These are phyloP conservation scores for Phengaris alcon DNA, from an alignment of 2,888 invertebrate genomes.

Conservation along the genomic window DNA sequence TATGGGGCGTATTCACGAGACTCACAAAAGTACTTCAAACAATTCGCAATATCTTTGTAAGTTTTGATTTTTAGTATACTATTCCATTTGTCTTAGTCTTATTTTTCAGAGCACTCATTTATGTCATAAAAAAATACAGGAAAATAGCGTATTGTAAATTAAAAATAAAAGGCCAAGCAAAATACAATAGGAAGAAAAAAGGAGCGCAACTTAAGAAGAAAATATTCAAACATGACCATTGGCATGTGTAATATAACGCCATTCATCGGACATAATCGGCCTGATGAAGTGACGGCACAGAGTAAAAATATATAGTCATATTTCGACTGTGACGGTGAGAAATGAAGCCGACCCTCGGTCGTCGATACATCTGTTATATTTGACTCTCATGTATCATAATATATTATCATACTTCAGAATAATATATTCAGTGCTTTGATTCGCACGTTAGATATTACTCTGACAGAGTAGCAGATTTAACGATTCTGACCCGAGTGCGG, in stretches of 20 bases:
- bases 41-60: too few species aligned
- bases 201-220: not conserved
- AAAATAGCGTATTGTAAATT: too few species aligned
- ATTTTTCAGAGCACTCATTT: too few species aligned
- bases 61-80: too few species aligned
- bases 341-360: not conserved
- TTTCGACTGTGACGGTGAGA: not conserved
- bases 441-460: not conserved
- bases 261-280: conserved; percentile 4
- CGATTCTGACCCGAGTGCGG: too few species aligned
- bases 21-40: too few species aligned
- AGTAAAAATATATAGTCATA: too few species aligned
- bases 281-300: not conserved
- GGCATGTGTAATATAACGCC: not conserved
- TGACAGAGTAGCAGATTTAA: too few species aligned
- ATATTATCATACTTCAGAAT: not conserved
- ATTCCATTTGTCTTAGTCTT: too few species aligned
- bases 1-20: too few species aligned
- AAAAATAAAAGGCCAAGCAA: not conserved
- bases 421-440: not conserved
- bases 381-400: conserved; percentile 5
- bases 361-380: conserved; percentile 1
- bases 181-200: not conserved
- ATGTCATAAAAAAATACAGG: too few species aligned
- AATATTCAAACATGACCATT: not conserved